Conservation (phyloP, 1,140 invertebrate species). For the Dinoponera quadriceps region DNA sequence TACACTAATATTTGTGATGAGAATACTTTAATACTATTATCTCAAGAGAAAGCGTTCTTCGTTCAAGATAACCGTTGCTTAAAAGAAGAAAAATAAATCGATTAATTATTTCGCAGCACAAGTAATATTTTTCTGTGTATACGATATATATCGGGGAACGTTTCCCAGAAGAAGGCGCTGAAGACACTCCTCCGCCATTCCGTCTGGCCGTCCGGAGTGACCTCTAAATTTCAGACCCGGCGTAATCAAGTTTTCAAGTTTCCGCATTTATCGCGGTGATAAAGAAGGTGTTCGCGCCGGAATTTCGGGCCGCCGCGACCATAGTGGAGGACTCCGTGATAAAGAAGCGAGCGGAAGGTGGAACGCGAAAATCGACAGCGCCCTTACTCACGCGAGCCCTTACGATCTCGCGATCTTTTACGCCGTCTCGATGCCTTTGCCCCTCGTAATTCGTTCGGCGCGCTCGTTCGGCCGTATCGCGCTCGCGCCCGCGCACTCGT, state of each 20-base stretch:
- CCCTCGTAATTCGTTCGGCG: constrained; percentile 48
- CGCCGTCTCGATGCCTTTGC: constrained; percentile 31
- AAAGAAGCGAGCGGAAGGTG: constrained; percentile 24
- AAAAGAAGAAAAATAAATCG: too few species aligned
- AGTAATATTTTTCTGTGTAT: too few species aligned
- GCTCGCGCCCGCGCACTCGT: constrained; percentile 26
- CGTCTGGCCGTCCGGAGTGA: background rate
- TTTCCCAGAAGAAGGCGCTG: background rate
- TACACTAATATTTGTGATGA: too few species aligned
- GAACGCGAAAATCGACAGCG: constrained; percentile 39
- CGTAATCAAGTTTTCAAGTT: constrained; percentile 10
- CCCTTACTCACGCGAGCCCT: constrained; percentile 33
- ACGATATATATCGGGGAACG: too few species aligned
- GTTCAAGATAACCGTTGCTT: too few species aligned
- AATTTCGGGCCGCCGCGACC: background rate
- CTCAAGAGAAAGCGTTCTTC: too few species aligned
- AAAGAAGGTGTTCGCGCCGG: constrained; percentile 6
- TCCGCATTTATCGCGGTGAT: constrained; percentile 2
- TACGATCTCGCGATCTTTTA: constrained; percentile 31
- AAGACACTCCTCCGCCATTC: background rate
- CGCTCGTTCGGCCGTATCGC: constrained; percentile 37
- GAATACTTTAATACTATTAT: too few species aligned
- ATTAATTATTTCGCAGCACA: too few species aligned
- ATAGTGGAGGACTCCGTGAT: constrained; percentile 25
- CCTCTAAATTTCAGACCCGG: background rate